These are phyloP conservation scores for Branchipolynoe longqiensis DNA, from an alignment of 2,888 invertebrate species.

Conservation along the genomic window DNA sequence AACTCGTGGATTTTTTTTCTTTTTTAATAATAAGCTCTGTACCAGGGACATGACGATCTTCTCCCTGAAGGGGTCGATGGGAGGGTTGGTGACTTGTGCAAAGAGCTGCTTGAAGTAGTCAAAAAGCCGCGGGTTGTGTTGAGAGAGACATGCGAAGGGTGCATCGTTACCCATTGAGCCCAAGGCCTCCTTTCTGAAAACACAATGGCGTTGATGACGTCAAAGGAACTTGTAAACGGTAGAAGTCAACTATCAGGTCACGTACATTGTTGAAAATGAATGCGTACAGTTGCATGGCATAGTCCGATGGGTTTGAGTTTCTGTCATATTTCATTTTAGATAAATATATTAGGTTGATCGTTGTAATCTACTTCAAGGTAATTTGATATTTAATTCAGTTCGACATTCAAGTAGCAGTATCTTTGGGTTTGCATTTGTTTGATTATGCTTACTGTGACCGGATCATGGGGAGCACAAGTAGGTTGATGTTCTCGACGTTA, in stretches of 20 bases:
- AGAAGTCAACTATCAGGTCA: no score
- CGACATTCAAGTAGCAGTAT: no score
- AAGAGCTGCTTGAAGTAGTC: constrained; percentile 99
- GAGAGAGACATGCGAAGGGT: constrained; percentile 97
- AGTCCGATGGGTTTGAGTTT: no score
- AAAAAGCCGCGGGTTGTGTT: constrained; percentile 96
- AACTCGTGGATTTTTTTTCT: background rate
- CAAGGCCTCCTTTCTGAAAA: constrained; percentile 65
- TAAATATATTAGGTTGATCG: no score
- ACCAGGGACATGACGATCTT: constrained; percentile 98
- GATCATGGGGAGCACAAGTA: constrained; percentile 97
- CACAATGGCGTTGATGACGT: no score
- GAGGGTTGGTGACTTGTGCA: constrained; percentile 98
- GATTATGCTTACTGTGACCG: constrained; percentile 93
- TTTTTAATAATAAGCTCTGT: constrained; percentile 65
- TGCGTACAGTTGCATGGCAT: no score
- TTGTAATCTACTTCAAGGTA: no score
- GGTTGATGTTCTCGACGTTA: constrained; percentile 95
- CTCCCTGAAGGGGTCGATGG: constrained; percentile 99
- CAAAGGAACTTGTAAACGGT: no score
- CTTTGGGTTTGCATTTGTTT: no score
- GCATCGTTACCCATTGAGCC: constrained; percentile 99
- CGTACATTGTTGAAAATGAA: no score
- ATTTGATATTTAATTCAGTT: no score
- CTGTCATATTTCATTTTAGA: no score